Evolutionary conservation across 1,140 invertebrate species (phyloP).

Genomic region (Philopotamus ludificatus): DNA sequence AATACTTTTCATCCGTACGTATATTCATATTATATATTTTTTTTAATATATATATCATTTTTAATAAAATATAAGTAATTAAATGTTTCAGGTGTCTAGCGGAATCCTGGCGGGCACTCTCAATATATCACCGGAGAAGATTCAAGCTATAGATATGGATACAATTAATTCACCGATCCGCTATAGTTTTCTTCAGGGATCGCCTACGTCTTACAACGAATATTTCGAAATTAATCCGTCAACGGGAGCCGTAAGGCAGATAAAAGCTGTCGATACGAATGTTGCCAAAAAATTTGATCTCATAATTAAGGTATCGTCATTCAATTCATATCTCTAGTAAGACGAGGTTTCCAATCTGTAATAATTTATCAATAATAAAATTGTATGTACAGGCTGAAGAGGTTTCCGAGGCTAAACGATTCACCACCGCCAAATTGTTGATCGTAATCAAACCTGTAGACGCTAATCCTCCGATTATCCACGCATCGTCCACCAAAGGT

Average conservation of each 20-base stretch:
- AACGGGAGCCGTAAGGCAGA: slow-evolving; percentile 77
- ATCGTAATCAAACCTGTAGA: slow-evolving; percentile 82
- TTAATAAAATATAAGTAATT: slow-evolving; percentile 15
- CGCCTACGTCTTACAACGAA: slow-evolving; percentile 69
- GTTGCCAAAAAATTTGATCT: slow-evolving; percentile 68
- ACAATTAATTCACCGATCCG: slow-evolving; percentile 77
- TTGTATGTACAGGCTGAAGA: slow-evolving; percentile 67
- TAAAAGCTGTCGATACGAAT: slow-evolving; percentile 74
- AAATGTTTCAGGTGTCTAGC: slow-evolving; percentile 68
- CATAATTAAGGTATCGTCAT: slow-evolving; percentile 54
- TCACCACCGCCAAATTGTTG: slow-evolving; percentile 76
- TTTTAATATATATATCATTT: neutral
- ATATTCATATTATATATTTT: slow-evolving; percentile 14
- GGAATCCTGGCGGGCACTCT: slow-evolving; percentile 78
- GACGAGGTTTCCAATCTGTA: no score
- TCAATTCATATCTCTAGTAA: no score
- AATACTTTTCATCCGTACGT: slow-evolving; percentile 63
- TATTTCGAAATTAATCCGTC: slow-evolving; percentile 82
- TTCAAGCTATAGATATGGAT: slow-evolving; percentile 85
- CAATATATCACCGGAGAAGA: slow-evolving; percentile 81
- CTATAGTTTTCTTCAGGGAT: slow-evolving; percentile 80
- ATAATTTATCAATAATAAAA: neutral
- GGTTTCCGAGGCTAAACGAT: slow-evolving; percentile 71
- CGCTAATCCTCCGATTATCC: slow-evolving; percentile 77
- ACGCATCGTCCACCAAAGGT: slow-evolving; percentile 70